Percentiles rank a stretch among this genome's conserved stretches.
These are phyloP conservation scores for Melanotaenia pygmaea DNA, from an alignment of 2,797 vertebrate species.

Conservation along the genomic window DNA sequence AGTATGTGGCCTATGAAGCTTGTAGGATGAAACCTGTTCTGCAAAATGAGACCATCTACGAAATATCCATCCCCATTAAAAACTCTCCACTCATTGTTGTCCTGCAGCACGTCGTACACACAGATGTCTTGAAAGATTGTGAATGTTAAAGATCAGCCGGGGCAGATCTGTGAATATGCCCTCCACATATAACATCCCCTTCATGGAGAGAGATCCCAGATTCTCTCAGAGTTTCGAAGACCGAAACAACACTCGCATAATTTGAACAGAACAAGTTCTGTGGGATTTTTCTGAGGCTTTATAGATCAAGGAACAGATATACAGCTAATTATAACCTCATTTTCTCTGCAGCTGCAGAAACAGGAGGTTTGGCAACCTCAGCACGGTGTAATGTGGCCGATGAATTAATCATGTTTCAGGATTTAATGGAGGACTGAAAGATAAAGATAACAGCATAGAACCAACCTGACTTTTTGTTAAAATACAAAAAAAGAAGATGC, in stretches of 20 bases:
- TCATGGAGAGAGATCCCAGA: neutral
- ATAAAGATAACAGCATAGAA: neutral
- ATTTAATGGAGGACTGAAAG: slow-evolving; percentile 4
- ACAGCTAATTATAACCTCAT: slow-evolving; percentile 4
- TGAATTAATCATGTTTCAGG: slow-evolving; percentile 18
- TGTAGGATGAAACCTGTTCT: neutral
- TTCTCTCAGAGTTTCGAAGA: neutral
- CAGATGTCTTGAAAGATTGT: neutral
- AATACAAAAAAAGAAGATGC: slow-evolving; percentile 10
- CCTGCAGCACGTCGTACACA: neutral
- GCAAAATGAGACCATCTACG: neutral
- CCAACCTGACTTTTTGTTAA: slow-evolving; percentile 6
- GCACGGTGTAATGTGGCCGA: neutral
- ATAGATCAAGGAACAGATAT: slow-evolving; percentile 2
- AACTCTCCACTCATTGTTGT: neutral
- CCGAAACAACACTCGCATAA: neutral
- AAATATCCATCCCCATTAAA: neutral
- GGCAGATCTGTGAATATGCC: neutral
- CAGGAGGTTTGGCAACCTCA: neutral
- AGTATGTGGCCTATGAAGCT: too few relatives aligned
- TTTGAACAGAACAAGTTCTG: slow-evolving; percentile 2
- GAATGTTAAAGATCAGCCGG: neutral
- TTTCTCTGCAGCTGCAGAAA: slow-evolving; percentile 4
- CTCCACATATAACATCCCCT: neutral
- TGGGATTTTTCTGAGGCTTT: neutral